phyloP scores from a whole-genome alignment of 2,797 vertebrate species.

The Basileuterus tristriatus region DNA sequence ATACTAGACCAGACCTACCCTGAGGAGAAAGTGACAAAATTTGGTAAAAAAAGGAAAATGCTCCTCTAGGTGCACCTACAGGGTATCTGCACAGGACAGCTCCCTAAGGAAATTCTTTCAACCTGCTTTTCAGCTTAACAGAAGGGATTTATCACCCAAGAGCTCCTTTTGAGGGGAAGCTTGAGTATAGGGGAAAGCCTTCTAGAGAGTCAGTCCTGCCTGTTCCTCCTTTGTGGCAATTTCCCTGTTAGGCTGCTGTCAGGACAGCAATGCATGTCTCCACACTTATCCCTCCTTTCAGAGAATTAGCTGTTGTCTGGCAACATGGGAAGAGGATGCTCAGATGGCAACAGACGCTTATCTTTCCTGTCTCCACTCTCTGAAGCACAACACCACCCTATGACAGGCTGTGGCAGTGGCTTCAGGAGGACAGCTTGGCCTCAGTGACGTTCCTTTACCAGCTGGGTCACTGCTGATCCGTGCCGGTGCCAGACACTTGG shows the following conservation, averaged over 20 bases:
- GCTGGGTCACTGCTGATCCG: accelerated
- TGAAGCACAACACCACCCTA: background rate
- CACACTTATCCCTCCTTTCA: background rate
- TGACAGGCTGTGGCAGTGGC: background rate
- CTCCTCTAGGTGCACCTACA: background rate
- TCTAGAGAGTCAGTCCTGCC: background rate
- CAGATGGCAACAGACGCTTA: background rate
- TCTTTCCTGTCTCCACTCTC: background rate
- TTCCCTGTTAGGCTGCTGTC: background rate
- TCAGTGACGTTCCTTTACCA: background rate
- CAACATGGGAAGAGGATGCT: background rate
- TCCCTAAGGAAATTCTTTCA: background rate
- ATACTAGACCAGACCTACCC: background rate
- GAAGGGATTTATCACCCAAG: background rate
- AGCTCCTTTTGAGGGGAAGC: background rate
- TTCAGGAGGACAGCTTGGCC: background rate
- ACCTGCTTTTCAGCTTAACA: background rate
- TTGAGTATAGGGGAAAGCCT: background rate
- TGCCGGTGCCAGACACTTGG: background rate
- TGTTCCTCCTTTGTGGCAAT: background rate
- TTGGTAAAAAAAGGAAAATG: background rate
- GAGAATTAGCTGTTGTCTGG: background rate
- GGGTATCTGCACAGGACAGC: background rate
- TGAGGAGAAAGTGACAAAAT: background rate
- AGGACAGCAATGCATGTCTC: background rate